phyloP scores from a whole-genome alignment of 2,888 invertebrate genomes.

The Mesochorus sp. region DNA sequence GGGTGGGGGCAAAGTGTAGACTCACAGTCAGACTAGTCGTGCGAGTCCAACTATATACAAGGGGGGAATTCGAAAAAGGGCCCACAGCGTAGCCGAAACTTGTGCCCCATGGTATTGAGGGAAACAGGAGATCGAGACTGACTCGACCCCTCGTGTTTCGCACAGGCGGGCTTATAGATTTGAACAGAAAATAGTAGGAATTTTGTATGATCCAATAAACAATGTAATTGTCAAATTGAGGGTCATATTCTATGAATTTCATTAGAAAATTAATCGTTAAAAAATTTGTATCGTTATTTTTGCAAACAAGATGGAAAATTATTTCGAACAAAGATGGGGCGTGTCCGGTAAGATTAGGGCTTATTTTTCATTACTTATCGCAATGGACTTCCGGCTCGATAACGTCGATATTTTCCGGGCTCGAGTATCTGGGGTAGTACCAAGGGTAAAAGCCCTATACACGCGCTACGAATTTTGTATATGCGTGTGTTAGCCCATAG shows the following conservation, averaged over 20 bases:
- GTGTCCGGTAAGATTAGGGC: background rate
- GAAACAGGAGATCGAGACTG: background rate
- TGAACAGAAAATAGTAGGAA: background rate
- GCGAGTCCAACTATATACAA: background rate
- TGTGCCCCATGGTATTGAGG: background rate
- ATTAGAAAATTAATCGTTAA: no score
- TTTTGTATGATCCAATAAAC: no score
- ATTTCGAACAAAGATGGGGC: background rate
- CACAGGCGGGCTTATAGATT: background rate
- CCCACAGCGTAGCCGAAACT: constrained; percentile 27
- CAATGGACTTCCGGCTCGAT: constrained; percentile 22
- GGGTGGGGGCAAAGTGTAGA: constrained; percentile 44
- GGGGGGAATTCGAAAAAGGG: constrained; percentile 27
- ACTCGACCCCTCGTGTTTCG: background rate
- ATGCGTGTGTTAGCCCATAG: background rate
- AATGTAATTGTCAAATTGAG: no score
- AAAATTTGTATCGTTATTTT: no score
- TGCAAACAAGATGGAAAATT: no score
- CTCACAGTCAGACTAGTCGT: constrained; percentile 15
- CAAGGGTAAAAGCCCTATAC: background rate
- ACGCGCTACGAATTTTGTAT: background rate
- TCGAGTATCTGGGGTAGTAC: background rate
- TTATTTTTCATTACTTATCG: background rate
- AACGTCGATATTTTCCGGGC: constrained; percentile 18
- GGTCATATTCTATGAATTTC: no score